These are phyloP conservation scores for Oophaga pumilio DNA, from an alignment of 2,113 vertebrate species.

Conservation along the genomic window DNA sequence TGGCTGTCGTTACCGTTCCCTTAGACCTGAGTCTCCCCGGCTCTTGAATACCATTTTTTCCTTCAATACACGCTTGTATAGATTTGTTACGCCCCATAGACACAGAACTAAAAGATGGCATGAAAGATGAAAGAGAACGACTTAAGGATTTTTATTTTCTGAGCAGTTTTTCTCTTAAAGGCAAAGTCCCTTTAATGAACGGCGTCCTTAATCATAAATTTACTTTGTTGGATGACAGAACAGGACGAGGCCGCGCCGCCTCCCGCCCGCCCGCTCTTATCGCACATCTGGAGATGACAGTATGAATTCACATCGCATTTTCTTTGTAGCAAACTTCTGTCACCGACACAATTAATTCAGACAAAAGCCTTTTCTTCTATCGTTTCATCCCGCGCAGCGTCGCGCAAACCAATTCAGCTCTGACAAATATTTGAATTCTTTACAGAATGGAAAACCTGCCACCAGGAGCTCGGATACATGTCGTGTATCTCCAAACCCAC, in stretches of 20 bases:
- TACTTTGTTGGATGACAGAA: neutral
- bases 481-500: neutral
- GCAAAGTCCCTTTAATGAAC: neutral
- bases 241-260: neutral
- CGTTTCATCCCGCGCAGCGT: neutral
- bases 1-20: too few relatives aligned
- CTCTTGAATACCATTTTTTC: neutral
- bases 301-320: conserved; percentile 10
- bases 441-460: neutral
- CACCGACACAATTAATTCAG: conserved; percentile 37
- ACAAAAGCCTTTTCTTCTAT: conserved; percentile 32
- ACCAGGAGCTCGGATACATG: neutral
- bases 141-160: neutral
- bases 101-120: too few relatives aligned
- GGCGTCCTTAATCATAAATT: neutral
- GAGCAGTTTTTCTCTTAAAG: neutral
- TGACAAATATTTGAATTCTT: conserved; percentile 38
- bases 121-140: neutral
- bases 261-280: conserved; percentile 8
- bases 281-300: conserved; percentile 12
- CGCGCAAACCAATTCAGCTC: neutral
- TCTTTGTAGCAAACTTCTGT: conserved; percentile 39
- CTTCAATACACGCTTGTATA: too few relatives aligned
- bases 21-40: neutral
- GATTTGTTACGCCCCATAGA: too few relatives aligned